Evolutionary conservation across 2,888 invertebrate species (phyloP).

Genomic region (Labia minor): DNA sequence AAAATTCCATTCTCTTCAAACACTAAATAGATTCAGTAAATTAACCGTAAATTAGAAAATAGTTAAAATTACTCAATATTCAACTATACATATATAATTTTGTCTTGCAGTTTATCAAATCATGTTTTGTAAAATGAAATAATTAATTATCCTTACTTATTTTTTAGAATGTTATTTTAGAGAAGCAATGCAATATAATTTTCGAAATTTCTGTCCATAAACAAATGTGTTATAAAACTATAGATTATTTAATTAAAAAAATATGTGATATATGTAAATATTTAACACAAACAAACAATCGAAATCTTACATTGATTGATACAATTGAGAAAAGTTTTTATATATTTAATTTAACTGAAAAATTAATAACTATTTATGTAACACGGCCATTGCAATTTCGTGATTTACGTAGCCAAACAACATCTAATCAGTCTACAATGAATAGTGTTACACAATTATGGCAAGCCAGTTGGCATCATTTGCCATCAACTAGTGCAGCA

Average conservation of each 20-base stretch:
- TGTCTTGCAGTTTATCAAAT: too few species aligned
- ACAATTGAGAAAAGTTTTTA: slow-evolving; percentile 18
- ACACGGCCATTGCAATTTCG: not conserved
- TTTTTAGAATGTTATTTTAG: slow-evolving; percentile 17
- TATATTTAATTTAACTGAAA: slow-evolving; percentile 18
- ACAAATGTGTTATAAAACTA: slow-evolving; percentile 16
- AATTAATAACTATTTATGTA: not conserved
- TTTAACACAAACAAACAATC: not conserved
- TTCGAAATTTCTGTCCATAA: slow-evolving; percentile 15
- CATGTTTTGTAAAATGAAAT: too few species aligned
- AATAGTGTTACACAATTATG: slow-evolving; percentile 14
- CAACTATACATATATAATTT: too few species aligned
- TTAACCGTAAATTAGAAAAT: too few species aligned
- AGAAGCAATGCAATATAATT: slow-evolving; percentile 3
- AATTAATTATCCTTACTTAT: not conserved
- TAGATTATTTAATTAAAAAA: not conserved
- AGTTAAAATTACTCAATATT: too few species aligned
- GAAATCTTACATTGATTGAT: not conserved
- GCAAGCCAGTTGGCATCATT: slow-evolving; percentile 16
- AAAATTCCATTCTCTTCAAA: too few species aligned
- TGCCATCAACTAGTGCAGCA: not conserved
- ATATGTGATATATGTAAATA: not conserved
- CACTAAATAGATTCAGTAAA: too few species aligned
- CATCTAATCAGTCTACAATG: not conserved
- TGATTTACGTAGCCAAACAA: slow-evolving; percentile 5